Percentiles rank a stretch among this genome's conserved stretches.
Conservation (phyloP, 2,113 vertebrate species). For the Zingel zingel region DNA sequence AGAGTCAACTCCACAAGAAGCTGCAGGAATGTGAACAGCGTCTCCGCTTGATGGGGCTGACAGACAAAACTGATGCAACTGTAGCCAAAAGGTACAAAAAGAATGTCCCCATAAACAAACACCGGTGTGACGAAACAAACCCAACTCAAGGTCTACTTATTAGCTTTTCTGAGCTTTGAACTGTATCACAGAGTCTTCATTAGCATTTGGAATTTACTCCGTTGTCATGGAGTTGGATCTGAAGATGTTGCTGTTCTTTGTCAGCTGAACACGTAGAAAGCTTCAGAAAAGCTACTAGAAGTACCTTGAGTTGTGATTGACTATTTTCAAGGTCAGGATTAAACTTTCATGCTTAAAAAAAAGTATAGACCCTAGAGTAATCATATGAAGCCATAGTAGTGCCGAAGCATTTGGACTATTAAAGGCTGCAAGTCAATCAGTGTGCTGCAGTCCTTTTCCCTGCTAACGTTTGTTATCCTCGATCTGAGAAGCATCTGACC, state of each 20-base stretch:
- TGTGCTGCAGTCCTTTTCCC: background rate
- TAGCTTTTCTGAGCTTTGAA: background rate
- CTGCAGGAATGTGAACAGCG: constrained; percentile 89
- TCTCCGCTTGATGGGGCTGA: constrained; percentile 82
- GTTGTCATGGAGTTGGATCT: background rate
- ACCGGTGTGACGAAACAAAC: background rate
- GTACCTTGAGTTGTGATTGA: background rate
- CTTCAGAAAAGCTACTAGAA: background rate
- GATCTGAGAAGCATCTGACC: background rate
- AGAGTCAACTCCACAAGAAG: constrained; percentile 88
- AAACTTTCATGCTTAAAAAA: background rate
- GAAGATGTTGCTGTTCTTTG: background rate
- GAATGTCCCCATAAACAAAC: background rate
- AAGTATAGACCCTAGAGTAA: background rate
- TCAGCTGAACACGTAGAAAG: background rate
- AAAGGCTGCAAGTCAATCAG: background rate
- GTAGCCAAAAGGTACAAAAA: constrained; percentile 83
- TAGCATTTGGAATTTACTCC: background rate
- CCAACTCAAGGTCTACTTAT: background rate
- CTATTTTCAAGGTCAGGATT: background rate
- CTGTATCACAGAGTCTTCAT: background rate
- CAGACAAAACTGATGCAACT: constrained; percentile 74
- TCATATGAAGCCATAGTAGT: background rate
- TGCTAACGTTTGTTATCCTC: background rate
- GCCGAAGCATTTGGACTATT: background rate